phyloP scores from a whole-genome alignment of 2,888 invertebrate genomes.

The Noctuana brunneofusca region DNA sequence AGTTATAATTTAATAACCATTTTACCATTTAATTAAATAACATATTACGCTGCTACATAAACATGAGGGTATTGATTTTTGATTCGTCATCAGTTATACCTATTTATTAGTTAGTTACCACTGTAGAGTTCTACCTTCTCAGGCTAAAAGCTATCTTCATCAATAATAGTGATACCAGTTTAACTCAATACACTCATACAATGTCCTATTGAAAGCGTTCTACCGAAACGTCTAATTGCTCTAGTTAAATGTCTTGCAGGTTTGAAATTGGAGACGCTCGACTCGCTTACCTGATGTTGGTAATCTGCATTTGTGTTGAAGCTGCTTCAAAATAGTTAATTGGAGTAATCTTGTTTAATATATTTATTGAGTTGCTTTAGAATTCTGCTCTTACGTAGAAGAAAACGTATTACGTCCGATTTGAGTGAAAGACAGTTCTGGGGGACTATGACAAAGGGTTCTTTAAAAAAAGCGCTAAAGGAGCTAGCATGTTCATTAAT shows the following conservation, averaged over 20 bases:
- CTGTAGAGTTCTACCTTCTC: too few relatives aligned
- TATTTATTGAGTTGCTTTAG: neutral
- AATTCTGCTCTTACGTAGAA: neutral
- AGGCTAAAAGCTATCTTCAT: neutral
- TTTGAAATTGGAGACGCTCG: neutral
- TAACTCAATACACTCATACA: neutral
- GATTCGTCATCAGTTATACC: too few relatives aligned
- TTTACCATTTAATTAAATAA: too few relatives aligned
- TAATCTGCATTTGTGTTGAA: neutral
- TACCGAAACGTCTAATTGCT: neutral
- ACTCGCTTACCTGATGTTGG: neutral
- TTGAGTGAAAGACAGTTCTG: too few relatives aligned
- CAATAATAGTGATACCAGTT: neutral
- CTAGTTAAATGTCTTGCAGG: neutral
- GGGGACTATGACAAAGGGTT: too few relatives aligned
- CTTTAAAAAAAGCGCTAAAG: too few relatives aligned
- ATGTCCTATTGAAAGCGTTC: neutral
- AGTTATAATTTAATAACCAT: neutral
- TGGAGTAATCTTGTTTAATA: neutral
- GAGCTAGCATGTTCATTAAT: too few relatives aligned
- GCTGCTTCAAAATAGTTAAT: neutral
- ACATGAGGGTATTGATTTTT: too few relatives aligned
- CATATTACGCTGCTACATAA: too few relatives aligned
- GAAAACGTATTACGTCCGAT: too few relatives aligned
- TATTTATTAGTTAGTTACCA: too few relatives aligned